Conservation (phyloP, 2,113 vertebrate species). For the Coryphaenoides rupestris region DNA sequence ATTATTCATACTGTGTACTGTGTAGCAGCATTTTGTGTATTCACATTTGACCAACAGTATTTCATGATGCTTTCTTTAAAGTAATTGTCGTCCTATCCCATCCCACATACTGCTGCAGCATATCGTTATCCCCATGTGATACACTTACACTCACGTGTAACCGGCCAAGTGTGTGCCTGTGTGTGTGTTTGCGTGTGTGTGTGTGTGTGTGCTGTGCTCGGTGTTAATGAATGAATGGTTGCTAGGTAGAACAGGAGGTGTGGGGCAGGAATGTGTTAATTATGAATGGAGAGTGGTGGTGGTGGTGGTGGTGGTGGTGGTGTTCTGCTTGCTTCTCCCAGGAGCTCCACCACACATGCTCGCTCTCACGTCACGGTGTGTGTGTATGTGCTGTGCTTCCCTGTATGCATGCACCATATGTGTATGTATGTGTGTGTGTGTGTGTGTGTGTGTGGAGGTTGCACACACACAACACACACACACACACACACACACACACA, state of each 20-base stretch:
- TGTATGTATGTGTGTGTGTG: slow-evolving; percentile 1
- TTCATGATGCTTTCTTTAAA: no score
- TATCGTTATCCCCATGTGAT: no score
- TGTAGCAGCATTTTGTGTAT: no score
- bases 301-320: slow-evolving; percentile 1
- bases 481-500: no score
- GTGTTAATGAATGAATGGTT: slow-evolving; percentile 75
- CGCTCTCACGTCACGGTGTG: neutral
- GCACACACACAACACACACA: no score
- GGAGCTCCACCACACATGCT: no score
- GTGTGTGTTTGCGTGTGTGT: neutral
- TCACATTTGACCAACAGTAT: no score
- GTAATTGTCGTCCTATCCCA: no score
- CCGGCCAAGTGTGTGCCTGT: slow-evolving; percentile 3
- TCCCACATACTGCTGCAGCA: no score
- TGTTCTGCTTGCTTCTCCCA: neutral
- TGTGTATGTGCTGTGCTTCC: slow-evolving; percentile 1
- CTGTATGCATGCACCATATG: neutral
- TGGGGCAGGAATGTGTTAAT: slow-evolving; percentile 76
- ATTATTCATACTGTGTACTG: no score
- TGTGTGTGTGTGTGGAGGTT: slow-evolving; percentile 19
- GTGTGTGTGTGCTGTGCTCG: slow-evolving; percentile 23
- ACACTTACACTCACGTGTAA: no score
- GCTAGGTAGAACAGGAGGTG: slow-evolving; percentile 71
- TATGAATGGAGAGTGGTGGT: slow-evolving; percentile 64